Conservation (phyloP, 2,113 vertebrate species). For the Genyomyrus donnyi region DNA sequence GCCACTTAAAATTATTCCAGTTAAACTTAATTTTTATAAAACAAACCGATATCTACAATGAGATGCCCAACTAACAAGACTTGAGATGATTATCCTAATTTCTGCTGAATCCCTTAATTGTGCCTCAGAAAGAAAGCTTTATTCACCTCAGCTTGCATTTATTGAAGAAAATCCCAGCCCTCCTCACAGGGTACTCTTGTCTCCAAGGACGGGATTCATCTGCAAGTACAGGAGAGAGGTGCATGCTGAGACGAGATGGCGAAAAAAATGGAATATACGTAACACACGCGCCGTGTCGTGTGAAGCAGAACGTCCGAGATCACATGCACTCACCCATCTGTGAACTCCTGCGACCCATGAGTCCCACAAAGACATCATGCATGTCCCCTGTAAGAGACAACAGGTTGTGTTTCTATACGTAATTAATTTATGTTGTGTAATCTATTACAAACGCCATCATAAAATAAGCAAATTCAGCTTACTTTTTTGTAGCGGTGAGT, state of each 20-base stretch:
- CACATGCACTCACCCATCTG: constrained; percentile 38
- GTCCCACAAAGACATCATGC: constrained; percentile 72
- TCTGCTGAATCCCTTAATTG: not conserved
- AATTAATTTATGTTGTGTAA: not conserved
- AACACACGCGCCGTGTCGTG: not conserved
- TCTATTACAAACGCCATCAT: not conserved
- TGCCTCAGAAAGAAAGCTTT: not conserved
- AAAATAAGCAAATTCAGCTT: not conserved
- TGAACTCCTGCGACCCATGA: constrained; percentile 63
- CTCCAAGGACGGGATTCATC: not conserved
- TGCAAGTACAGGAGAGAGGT: not conserved
- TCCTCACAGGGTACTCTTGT: constrained; percentile 6
- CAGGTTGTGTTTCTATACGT: not conserved
- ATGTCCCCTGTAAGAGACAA: constrained; percentile 58
- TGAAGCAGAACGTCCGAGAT: not conserved
- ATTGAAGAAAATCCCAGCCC: constrained; percentile 9
- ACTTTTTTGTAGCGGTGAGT: constrained; percentile 20
- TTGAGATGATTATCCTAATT: not conserved
- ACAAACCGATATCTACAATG: not conserved
- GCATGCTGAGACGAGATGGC: not conserved
- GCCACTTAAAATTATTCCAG: not conserved
- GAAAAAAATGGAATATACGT: not conserved
- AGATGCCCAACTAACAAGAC: not conserved
- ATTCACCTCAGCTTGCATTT: constrained; percentile 28
- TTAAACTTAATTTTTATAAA: not conserved